Base-by-base conservation (phyloP, 2,797 vertebrate genomes). In the Dallia pectoralis region DNA sequence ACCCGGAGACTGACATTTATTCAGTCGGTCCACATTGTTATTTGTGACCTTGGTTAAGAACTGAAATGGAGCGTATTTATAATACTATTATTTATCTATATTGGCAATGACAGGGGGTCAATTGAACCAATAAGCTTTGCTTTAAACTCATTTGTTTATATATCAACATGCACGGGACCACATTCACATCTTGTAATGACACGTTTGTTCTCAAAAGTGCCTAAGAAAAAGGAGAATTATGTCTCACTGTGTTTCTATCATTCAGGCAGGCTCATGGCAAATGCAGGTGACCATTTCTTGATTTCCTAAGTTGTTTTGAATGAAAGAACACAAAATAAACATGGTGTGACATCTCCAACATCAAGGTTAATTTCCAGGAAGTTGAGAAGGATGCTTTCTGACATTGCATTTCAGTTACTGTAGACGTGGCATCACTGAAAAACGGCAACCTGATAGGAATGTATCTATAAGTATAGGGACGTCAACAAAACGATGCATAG, bases 51-150 rank as follows among this genome's bases (percentile, higher is more conserved):
- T 74, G 70, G 65, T 74, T 81, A 71, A 72, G 61, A 72, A 77
- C 78, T 72, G 74, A 78, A 84, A 84, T 68, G 80, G 73, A 12
- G 40, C 75, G 81, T 71, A 84, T 88, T 84, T 82, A 84, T 84
- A 75, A 82, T 79, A 63, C 78, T 77, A 82, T 67, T 73, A 75
- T 71, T 68, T 3, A 59, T n/a, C n/a, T n/a, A n/a, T n/a, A 63
- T 25, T 53, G 67, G 76, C 73, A 51, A 19, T 16, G 49, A 72
- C 71, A 32, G 59, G 62, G 32, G 30, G 59, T 71, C 72, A n/a
- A n/a, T 70, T 63, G 70, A 61, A 59, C 72, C 74, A n/a, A n/a
- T 69, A 62, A 70, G 64, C 65, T 80, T 70, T 59, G 27, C 44
- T 48, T 77, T 49, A 9, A 49, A 64, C 53, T 36, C 30, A 63